A percentile compares a stretch with the other conserved stretches of the same genome.
These are phyloP conservation scores for Dusona sp. DNA, from an alignment of 2,888 invertebrate genomes.

Conservation along the genomic window DNA sequence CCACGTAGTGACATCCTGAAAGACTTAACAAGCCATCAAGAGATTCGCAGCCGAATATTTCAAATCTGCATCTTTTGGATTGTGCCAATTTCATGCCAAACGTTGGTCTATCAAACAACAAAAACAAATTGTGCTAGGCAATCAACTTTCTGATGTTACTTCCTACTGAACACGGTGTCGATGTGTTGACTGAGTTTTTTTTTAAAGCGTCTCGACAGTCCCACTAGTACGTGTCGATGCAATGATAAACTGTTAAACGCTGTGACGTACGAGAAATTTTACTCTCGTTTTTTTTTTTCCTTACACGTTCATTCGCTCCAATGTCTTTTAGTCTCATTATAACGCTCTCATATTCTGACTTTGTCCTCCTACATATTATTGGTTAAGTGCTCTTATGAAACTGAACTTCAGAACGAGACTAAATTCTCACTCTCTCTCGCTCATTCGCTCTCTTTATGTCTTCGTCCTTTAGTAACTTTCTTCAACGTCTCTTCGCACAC, in stretches of 20 bases:
- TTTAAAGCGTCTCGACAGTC: conserved; percentile 72
- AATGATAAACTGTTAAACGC: conserved; percentile 81
- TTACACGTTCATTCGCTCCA: conserved; percentile 49
- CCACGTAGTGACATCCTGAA: not conserved
- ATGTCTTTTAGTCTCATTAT: conserved; percentile 63
- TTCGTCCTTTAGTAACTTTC: conserved; percentile 60
- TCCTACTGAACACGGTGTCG: conserved; percentile 79
- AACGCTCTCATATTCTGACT: conserved; percentile 71
- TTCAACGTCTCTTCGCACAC: conserved; percentile 20
- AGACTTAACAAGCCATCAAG: not conserved
- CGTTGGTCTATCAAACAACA: not conserved
- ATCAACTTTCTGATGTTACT: conserved; percentile 78
- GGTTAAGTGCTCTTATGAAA: conserved; percentile 67
- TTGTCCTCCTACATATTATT: conserved; percentile 67
- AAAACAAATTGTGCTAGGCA: not conserved
- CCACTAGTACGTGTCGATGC: conserved; percentile 79
- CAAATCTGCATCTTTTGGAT: not conserved
- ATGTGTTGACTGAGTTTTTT: conserved; percentile 7
- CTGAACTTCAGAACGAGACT: conserved; percentile 61
- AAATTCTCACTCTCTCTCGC: conserved; percentile 54
- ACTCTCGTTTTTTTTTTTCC: conserved; percentile 69
- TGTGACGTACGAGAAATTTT: conserved; percentile 69
- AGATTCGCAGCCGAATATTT: no score
- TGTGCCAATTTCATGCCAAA: not conserved
- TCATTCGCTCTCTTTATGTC: conserved; percentile 47